Conservation (phyloP, 2,113 vertebrate species). For the Stigmatopora nigra region DNA sequence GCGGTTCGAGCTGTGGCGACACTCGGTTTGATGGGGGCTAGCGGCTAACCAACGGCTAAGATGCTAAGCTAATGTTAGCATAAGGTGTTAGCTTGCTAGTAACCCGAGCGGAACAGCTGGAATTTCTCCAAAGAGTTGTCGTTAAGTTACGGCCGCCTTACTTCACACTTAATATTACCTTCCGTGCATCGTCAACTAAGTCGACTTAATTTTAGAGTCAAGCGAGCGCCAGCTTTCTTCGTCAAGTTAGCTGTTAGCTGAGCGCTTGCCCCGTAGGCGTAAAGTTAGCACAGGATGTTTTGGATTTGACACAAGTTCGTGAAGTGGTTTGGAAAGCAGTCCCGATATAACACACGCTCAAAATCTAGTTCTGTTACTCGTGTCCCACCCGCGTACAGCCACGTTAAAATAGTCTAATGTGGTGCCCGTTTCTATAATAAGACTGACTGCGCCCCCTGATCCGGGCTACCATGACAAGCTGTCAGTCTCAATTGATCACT, state of each 20-base stretch:
- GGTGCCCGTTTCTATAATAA: conserved; percentile 61
- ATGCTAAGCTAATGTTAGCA: conserved; percentile 38
- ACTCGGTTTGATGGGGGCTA: conserved; percentile 30
- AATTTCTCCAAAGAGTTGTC: conserved; percentile 12
- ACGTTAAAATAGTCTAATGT: conserved; percentile 56
- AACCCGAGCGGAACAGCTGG: conserved; percentile 38
- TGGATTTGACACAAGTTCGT: conserved; percentile 57
- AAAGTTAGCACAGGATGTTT: conserved; percentile 67
- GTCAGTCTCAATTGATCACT: conserved; percentile 17
- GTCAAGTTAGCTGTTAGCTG: conserved; percentile 21
- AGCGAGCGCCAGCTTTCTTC: conserved; percentile 9
- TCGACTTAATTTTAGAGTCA: conserved; percentile 10
- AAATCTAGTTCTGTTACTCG: conserved; percentile 6
- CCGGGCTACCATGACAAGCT: conserved; percentile 41
- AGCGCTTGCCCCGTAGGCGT: conserved; percentile 21
- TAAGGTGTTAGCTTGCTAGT: conserved; percentile 24
- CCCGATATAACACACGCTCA: conserved; percentile 31
- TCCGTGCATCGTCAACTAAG: conserved; percentile 9
- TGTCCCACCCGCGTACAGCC: conserved; percentile 31
- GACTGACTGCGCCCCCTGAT: conserved; percentile 54
- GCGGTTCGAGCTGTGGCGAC: conserved; percentile 28
- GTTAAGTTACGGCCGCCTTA: conserved; percentile 23
- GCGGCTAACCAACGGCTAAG: conserved; percentile 37
- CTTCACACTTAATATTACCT: conserved; percentile 10
- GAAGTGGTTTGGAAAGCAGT: conserved; percentile 15